phyloP scores from a whole-genome alignment of 1,140 invertebrate species.

The Batillaria attramentaria region DNA sequence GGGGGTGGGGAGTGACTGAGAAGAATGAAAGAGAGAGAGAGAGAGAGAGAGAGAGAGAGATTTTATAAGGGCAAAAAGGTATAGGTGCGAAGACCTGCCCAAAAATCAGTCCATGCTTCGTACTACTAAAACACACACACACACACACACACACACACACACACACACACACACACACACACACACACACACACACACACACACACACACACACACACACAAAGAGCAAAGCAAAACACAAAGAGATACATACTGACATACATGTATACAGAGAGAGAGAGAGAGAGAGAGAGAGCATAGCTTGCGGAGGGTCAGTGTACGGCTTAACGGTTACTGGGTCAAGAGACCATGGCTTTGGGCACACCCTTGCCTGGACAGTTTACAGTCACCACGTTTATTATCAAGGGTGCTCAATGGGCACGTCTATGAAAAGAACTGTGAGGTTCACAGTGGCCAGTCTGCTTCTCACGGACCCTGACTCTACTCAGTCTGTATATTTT shows the following conservation, averaged over 20 bases:
- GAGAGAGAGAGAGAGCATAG: background rate
- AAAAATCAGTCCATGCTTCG: background rate
- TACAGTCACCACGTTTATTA: background rate
- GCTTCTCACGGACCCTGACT: no score
- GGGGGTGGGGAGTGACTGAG: no score
- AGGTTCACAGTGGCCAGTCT: no score
- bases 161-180: conserved; percentile 9
- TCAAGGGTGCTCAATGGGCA: background rate
- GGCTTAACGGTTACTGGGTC: background rate
- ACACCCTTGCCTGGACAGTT: background rate
- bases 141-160: background rate
- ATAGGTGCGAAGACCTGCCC: background rate
- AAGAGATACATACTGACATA: background rate
- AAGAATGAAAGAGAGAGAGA: background rate
- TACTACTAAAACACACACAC: background rate
- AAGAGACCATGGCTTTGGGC: background rate
- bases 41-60: conserved; percentile 2
- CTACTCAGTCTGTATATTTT: no score
- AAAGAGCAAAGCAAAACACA: background rate
- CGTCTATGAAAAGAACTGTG: background rate
- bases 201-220: background rate
- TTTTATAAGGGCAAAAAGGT: background rate
- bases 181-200: conserved; percentile 17
- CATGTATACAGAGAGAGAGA: background rate
- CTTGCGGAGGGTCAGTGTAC: background rate